These are phyloP conservation scores for Silurus meridionalis DNA, from an alignment of 2,113 vertebrate species.

Conservation along the genomic window DNA sequence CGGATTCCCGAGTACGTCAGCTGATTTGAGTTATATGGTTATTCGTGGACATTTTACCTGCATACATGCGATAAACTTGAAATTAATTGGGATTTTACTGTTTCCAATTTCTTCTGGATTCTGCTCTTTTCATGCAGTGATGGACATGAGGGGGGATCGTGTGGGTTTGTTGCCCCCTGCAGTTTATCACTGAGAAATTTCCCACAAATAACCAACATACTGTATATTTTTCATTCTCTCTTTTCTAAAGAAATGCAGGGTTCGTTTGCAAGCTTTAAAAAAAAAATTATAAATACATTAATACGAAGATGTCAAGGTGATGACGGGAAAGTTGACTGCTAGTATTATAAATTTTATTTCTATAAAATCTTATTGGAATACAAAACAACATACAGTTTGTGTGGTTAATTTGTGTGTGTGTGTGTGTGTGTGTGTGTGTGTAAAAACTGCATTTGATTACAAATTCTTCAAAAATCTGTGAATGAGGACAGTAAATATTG, in stretches of 20 bases:
- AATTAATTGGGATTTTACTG: too few relatives aligned
- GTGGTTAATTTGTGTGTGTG: too few relatives aligned
- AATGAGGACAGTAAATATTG: constrained; percentile 20
- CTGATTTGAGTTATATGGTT: too few relatives aligned
- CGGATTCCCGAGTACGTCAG: too few relatives aligned
- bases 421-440: neutral
- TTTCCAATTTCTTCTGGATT: too few relatives aligned
- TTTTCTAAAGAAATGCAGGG: too few relatives aligned
- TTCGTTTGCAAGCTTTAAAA: too few relatives aligned
- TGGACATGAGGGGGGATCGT: neutral
- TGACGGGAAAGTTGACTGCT: neutral
- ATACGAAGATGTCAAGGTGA: neutral
- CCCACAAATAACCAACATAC: neutral
- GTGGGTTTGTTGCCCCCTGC: neutral
- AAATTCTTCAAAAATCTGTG: neutral
- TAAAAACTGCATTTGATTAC: neutral
- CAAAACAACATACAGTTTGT: too few relatives aligned
- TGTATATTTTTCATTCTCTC: neutral
- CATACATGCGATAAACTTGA: too few relatives aligned
- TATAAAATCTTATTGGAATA: neutral
- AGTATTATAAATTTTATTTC: neutral
- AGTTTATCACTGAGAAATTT: neutral
- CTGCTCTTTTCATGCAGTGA: too few relatives aligned
- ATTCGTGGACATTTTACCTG: too few relatives aligned
- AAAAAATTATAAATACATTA: too few relatives aligned